Evolutionary conservation across 1,140 invertebrate species (phyloP).

Genomic region (Reticulitermes speratus): DNA sequence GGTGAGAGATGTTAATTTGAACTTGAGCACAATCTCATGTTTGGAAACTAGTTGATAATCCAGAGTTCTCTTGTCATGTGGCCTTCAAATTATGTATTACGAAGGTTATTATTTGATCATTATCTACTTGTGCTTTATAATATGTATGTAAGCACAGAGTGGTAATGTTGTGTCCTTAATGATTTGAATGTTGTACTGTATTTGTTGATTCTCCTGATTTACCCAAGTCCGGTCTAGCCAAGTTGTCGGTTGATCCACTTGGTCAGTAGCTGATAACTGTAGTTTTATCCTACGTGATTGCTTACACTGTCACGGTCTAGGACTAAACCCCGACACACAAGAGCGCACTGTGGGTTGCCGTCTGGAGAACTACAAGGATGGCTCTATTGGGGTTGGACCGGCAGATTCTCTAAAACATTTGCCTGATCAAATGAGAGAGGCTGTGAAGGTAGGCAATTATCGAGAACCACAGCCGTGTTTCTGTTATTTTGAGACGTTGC

Average conservation of each 20-base stretch:
- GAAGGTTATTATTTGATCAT: background rate
- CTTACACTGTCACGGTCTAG: constrained; percentile 38
- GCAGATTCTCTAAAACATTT: constrained; percentile 54
- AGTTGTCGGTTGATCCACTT: background rate
- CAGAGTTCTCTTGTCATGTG: background rate
- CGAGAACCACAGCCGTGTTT: constrained; percentile 24
- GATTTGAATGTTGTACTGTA: constrained; percentile 1
- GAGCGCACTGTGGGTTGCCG: constrained; percentile 58
- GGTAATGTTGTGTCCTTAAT: constrained; percentile 16
- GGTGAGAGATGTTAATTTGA: background rate
- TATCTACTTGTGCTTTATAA: constrained; percentile 11
- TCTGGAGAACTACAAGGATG: constrained; percentile 55
- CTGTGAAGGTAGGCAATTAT: constrained; percentile 48
- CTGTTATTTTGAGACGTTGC: constrained; percentile 20
- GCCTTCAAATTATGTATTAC: background rate
- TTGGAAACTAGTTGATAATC: background rate
- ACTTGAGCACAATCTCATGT: background rate
- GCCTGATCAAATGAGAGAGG: constrained; percentile 53
- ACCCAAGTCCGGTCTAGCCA: constrained; percentile 11
- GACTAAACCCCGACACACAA: constrained; percentile 40
- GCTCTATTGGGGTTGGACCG: constrained; percentile 54
- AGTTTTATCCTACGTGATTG: constrained; percentile 24
- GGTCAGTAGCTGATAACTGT: constrained; percentile 1
- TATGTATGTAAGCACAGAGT: background rate
- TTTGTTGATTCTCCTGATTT: background rate